A percentile compares a stretch with the other conserved stretches of the same genome.
phyloP scores from a whole-genome alignment of 1,140 invertebrate genomes.

The Sitobion miscanthi region DNA sequence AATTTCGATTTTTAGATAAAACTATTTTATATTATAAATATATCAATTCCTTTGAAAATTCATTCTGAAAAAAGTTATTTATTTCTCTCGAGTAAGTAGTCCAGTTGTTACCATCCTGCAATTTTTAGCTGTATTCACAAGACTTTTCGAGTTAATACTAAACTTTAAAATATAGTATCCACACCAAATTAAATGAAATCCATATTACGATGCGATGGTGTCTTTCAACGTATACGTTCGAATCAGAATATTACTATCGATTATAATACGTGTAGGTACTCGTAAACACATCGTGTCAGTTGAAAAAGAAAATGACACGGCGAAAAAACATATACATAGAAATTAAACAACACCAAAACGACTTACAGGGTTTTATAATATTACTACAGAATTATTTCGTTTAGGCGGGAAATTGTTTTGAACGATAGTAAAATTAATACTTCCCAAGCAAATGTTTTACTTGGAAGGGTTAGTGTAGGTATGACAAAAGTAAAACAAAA shows the following conservation, averaged over 20 bases:
- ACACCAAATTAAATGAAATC: background rate
- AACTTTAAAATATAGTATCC: background rate
- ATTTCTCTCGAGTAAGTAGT: background rate
- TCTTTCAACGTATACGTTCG: background rate
- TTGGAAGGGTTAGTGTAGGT: background rate
- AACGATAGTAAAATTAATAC: background rate
- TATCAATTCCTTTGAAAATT: background rate
- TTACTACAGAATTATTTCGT: background rate
- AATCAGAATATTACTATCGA: background rate
- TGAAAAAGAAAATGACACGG: background rate
- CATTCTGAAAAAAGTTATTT: background rate
- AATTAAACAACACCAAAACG: background rate
- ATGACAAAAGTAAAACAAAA: background rate
- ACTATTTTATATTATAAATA: background rate
- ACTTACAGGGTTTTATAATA: background rate
- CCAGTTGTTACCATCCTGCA: background rate
- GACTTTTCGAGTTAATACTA: too few species aligned
- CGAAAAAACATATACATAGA: background rate
- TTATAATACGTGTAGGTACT: background rate
- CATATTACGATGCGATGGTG: background rate
- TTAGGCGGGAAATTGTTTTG: background rate
- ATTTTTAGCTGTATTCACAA: background rate
- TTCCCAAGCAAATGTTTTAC: background rate
- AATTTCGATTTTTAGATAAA: background rate
- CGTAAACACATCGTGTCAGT: background rate